phyloP scores from a whole-genome alignment of 2,113 vertebrate genomes.

The Egretta garzetta region DNA sequence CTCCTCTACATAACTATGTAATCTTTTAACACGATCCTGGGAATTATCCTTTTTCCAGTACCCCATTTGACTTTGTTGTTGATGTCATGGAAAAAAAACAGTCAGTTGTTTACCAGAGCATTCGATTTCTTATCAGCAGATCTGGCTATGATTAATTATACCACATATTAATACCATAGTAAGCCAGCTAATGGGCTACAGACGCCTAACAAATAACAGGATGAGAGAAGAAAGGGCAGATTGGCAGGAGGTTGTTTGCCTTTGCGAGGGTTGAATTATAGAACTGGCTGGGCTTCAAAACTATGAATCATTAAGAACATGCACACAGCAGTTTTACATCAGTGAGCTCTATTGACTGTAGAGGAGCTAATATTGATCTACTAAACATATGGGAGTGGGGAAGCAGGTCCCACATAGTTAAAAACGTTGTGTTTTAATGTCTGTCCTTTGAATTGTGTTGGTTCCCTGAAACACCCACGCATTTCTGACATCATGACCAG shows the following conservation, averaged over 20 bases:
- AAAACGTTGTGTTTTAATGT: neutral
- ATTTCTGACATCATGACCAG: neutral
- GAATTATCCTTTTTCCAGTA: neutral
- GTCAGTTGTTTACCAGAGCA: constrained; percentile 54
- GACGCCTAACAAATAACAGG: constrained; percentile 43
- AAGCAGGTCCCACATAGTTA: constrained; percentile 20
- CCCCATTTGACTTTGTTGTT: constrained; percentile 28
- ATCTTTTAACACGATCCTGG: neutral
- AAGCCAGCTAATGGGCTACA: constrained; percentile 51
- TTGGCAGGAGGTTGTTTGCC: constrained; percentile 57
- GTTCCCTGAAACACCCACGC: neutral
- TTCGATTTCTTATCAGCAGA: constrained; percentile 58
- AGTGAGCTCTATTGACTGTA: constrained; percentile 54
- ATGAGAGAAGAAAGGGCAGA: constrained; percentile 57
- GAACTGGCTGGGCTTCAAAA: constrained; percentile 57
- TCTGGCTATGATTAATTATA: constrained; percentile 65
- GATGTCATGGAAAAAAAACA: constrained; percentile 57
- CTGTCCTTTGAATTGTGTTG: constrained; percentile 5
- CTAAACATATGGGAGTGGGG: constrained; percentile 39
- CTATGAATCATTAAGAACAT: constrained; percentile 61
- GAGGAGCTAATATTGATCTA: constrained; percentile 58
- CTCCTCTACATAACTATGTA: neutral
- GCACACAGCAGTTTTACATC: constrained; percentile 56
- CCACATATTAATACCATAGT: constrained; percentile 53
- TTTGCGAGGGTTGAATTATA: constrained; percentile 47